phyloP scores from a whole-genome alignment of 2,888 invertebrate genomes.

The Eurytoma californica region DNA sequence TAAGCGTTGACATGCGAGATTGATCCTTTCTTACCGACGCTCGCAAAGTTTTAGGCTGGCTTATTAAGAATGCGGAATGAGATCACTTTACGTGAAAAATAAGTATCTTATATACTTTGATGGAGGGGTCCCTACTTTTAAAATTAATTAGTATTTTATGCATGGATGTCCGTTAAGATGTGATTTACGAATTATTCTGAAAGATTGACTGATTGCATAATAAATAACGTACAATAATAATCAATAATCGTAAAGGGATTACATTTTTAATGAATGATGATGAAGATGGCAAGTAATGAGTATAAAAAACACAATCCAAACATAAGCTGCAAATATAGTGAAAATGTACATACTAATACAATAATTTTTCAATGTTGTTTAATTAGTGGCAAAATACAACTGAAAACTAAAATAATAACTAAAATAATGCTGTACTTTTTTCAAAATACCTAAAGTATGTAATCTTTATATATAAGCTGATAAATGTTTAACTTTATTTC shows the following conservation, averaged over 20 bases:
- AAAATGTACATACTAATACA: no score
- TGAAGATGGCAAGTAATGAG: no score
- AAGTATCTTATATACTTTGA: conserved; percentile 8
- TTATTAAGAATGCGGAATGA: conserved; percentile 20
- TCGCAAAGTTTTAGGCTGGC: conserved; percentile 7
- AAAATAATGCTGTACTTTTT: no score
- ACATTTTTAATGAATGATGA: no score
- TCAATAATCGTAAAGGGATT: conserved; percentile 7
- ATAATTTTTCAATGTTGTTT: no score
- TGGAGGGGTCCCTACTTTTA: conserved; percentile 15
- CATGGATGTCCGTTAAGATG: not conserved
- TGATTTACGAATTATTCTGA: conserved; percentile 43
- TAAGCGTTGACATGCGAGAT: conserved; percentile 41
- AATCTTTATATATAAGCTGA: no score
- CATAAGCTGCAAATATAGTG: no score
- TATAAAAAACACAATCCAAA: no score
- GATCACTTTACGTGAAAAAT: conserved; percentile 3
- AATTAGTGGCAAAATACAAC: no score
- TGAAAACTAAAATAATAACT: no score
- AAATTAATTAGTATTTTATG: conserved; percentile 43
- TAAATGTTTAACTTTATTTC: no score
- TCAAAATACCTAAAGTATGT: no score
- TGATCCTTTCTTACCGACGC: conserved; percentile 38
- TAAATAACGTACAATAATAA: not conserved
- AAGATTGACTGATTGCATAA: conserved; percentile 23